Base-by-base conservation (phyloP, 1,140 invertebrate genomes). In the Pseudobourletiella spinata region DNA sequence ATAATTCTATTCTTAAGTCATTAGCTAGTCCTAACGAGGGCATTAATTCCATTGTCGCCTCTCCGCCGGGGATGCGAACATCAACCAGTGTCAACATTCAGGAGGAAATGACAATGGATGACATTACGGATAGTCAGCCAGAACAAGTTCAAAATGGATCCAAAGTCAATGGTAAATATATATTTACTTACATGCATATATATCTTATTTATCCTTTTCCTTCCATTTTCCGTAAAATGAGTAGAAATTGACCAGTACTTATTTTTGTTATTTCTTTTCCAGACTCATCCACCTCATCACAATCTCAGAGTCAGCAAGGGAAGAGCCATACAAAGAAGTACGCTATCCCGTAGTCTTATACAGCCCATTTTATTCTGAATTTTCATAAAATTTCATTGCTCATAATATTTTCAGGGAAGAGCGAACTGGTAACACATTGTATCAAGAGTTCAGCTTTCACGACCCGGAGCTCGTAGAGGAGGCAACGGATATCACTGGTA, bases 401-500 rank as follows among this genome's bases (percentile, higher is more conserved):
- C n/a, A n/a, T n/a, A n/a, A n/a, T 60, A 57, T 62, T 70, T 57
- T 14, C 69, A 79, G 87, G 72, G 90, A 95, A 73, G 86, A 91
- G 73, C 81, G 89, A 67, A 89, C 87, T 73, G 89, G 83, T 15
- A 95, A 94, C 75, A 94, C 88, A 3, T 77, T 95, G 16, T 95
- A 94, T 76, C 90, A 95, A 78, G 91, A 94, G 74, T 79, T 94
- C 4, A 91, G 89, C 73, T 94, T 94, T 77, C 83, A 89, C 55
- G 88, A 91, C 74, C 84, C 83, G 4, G 88, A 91, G 74, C 82
- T 83, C 15, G 79, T 87, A 4, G 84, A 84, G 35, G 90, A 92
- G 76, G 89, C 91, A 72, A 82, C 84, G 46, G 89, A 95, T 75
- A 89, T 93, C 63, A 93, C 90, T 73, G 91, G 90, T 91, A 80